Conservation (phyloP, 2,113 vertebrate species). For the Colistium nudipinnis region DNA sequence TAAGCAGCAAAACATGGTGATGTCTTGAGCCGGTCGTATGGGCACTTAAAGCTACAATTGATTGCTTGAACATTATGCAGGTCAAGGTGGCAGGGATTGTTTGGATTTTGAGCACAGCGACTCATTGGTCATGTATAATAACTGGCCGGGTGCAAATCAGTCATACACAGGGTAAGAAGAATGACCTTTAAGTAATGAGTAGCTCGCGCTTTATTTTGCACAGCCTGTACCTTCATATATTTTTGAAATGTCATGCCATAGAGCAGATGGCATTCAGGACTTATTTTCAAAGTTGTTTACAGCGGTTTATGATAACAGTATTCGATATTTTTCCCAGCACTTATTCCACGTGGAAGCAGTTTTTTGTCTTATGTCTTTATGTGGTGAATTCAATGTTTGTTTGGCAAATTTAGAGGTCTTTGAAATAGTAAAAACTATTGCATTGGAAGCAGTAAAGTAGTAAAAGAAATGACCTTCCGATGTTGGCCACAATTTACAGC, state of each 20-base stretch:
- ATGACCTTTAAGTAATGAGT: slow-evolving; percentile 35
- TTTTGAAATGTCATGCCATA: slow-evolving; percentile 14
- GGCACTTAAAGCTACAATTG: neutral
- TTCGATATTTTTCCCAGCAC: neutral
- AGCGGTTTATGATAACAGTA: neutral
- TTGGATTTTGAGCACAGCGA: neutral
- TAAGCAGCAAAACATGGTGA: slow-evolving; percentile 1
- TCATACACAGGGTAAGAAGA: slow-evolving; percentile 3
- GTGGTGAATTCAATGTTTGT: neutral
- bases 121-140: neutral
- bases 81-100: neutral
- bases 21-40: neutral
- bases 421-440: too few relatives aligned
- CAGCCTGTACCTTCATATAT: neutral
- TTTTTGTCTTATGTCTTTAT: neutral
- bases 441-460: too few relatives aligned
- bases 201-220: neutral
- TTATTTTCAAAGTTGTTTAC: neutral
- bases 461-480: too few relatives aligned
- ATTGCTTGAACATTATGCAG: neutral
- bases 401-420: too few relatives aligned
- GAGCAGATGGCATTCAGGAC: neutral
- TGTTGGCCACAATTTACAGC: slow-evolving; percentile 73
- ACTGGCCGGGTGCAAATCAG: neutral
- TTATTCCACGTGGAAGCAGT: neutral